phyloP scores from a whole-genome alignment of 1,140 invertebrate genomes.

The Papilio aristodemus region DNA sequence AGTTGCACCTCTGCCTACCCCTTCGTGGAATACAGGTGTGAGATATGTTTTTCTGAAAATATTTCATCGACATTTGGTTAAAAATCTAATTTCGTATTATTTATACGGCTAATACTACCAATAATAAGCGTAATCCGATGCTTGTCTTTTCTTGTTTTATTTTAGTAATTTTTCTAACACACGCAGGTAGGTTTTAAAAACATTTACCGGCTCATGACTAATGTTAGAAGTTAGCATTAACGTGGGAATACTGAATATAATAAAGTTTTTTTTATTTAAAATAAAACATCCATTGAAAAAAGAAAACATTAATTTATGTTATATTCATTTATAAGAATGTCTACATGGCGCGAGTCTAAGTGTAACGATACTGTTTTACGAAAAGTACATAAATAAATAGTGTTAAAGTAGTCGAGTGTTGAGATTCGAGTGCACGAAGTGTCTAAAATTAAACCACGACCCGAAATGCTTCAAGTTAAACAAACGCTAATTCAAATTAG shows the following conservation, averaged over 20 bases:
- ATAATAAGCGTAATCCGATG: too few species aligned
- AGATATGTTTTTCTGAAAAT: too few species aligned
- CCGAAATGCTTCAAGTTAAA: constrained; percentile 9
- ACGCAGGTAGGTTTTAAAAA: neutral
- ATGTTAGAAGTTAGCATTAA: neutral
- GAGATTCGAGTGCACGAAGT: neutral
- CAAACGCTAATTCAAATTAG: neutral
- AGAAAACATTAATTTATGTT: too few species aligned
- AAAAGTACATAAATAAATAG: neutral
- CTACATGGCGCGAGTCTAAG: neutral
- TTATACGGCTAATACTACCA: too few species aligned
- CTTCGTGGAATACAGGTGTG: too few species aligned
- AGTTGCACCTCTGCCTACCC: too few species aligned
- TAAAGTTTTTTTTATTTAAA: neutral
- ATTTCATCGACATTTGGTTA: too few species aligned
- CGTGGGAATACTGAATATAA: neutral
- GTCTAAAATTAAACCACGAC: constrained; percentile 6
- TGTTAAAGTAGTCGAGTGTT: too few species aligned
- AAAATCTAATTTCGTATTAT: too few species aligned
- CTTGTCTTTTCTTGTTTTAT: too few species aligned
- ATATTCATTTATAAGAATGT: neutral
- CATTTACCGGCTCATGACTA: neutral
- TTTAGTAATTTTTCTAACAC: neutral
- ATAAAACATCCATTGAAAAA: neutral
- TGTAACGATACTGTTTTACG: neutral